These are phyloP conservation scores for Brachionus plicatilis DNA, from an alignment of 1,140 invertebrate species.

Conservation along the genomic window DNA sequence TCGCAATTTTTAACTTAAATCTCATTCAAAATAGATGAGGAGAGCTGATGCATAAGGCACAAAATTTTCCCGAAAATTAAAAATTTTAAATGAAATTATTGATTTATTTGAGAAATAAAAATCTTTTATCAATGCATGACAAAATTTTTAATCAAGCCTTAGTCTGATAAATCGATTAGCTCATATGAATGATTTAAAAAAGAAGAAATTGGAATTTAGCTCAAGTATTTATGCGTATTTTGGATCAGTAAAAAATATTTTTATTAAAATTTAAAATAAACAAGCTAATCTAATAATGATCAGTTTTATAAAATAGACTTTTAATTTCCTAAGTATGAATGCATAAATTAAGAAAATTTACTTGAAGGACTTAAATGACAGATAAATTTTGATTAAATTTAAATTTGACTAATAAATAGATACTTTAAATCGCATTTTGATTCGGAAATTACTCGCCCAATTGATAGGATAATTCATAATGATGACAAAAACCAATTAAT, in stretches of 20 bases:
- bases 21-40: neutral
- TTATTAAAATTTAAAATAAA: neutral
- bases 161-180: neutral
- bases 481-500: neutral
- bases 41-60: neutral
- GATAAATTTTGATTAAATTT: neutral
- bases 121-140: neutral
- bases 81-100: neutral
- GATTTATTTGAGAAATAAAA: neutral
- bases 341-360: neutral
- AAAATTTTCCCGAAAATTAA: neutral
- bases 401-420: neutral
- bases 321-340: neutral
- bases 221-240: neutral
- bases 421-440: neutral
- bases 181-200: neutral
- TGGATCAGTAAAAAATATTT: neutral
- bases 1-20: neutral
- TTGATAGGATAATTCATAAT: neutral
- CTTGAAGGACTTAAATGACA: neutral
- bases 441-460: neutral
- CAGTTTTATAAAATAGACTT: neutral
- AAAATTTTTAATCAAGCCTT: neutral
- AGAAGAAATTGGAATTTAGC: neutral
- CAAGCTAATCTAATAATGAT: neutral